phyloP scores from a whole-genome alignment of 2,888 invertebrate species.

The Zeuzera pyrina region DNA sequence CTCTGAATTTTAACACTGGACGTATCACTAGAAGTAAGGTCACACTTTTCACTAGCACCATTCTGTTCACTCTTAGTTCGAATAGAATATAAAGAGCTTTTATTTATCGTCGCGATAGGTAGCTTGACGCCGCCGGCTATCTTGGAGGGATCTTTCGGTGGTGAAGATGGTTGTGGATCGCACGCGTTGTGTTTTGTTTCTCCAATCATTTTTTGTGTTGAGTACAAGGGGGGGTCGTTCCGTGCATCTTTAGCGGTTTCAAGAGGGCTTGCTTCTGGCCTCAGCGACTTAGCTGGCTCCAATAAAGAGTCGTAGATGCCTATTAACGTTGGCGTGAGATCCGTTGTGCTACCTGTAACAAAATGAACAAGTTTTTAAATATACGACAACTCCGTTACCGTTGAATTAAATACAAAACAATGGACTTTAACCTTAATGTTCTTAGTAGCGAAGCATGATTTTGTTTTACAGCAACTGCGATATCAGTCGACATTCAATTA shows the following conservation, averaged over 20 bases:
- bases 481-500: slow-evolving; percentile 23
- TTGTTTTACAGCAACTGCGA: neutral
- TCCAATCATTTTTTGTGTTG: slow-evolving; percentile 23
- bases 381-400: neutral
- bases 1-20: slow-evolving; percentile 40
- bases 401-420: neutral
- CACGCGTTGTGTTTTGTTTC: slow-evolving; percentile 26
- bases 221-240: slow-evolving; percentile 54
- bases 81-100: slow-evolving; percentile 52
- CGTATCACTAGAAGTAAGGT: slow-evolving; percentile 41
- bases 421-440: neutral
- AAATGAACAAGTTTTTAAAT: slow-evolving; percentile 20
- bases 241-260: slow-evolving; percentile 66
- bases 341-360: slow-evolving; percentile 87
- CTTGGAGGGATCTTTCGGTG: slow-evolving; percentile 43
- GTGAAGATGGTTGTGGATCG: slow-evolving; percentile 23
- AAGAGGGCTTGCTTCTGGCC: slow-evolving; percentile 37
- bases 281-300: slow-evolving; percentile 54
- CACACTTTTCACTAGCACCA: slow-evolving; percentile 42
- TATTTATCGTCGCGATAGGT: slow-evolving; percentile 51
- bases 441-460: neutral
- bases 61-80: slow-evolving; percentile 60
- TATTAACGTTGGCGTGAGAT: slow-evolving; percentile 88
- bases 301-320: slow-evolving; percentile 89
- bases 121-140: slow-evolving; percentile 54